phyloP scores from a whole-genome alignment of 2,888 invertebrate genomes.

The Sclerodermus sp. region DNA sequence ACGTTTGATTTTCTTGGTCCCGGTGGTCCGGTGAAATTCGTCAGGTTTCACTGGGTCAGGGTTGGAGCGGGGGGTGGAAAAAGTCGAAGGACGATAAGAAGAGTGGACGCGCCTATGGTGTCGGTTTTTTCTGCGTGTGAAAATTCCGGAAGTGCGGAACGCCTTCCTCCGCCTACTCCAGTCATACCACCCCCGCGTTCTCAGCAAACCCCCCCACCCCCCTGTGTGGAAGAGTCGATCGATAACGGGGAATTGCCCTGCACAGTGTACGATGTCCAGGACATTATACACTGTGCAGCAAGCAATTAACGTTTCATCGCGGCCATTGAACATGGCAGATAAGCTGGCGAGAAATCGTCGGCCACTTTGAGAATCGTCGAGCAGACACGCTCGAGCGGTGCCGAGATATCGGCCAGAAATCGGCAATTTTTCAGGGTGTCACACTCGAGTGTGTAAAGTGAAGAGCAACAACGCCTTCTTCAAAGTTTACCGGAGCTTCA shows the following conservation, averaged over 20 bases:
- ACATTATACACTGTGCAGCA: background rate
- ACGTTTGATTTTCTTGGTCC: no score
- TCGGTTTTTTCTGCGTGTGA: no score
- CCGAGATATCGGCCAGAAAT: background rate
- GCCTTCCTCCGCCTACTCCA: no score
- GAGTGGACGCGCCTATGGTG: no score
- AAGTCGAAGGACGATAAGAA: no score
- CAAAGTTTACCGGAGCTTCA: background rate
- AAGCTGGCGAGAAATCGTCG: constrained; percentile 6
- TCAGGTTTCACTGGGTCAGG: no score
- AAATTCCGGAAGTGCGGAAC: constrained; percentile 8
- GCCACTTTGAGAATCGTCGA: constrained; percentile 7
- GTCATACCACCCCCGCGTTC: no score
- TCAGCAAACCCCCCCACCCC: no score
- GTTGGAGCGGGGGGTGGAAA: no score
- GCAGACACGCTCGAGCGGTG: background rate
- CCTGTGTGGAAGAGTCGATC: background rate
- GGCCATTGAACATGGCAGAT: constrained; percentile 16
- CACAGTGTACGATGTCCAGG: background rate
- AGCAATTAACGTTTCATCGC: constrained; percentile 22
- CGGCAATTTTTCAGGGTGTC: constrained; percentile 1
- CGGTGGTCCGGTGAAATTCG: no score
- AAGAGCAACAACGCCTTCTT: no score
- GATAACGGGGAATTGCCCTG: constrained; percentile 7
- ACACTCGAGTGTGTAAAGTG: background rate